phyloP scores from a whole-genome alignment of 2,888 invertebrate genomes.

The Actias luna region DNA sequence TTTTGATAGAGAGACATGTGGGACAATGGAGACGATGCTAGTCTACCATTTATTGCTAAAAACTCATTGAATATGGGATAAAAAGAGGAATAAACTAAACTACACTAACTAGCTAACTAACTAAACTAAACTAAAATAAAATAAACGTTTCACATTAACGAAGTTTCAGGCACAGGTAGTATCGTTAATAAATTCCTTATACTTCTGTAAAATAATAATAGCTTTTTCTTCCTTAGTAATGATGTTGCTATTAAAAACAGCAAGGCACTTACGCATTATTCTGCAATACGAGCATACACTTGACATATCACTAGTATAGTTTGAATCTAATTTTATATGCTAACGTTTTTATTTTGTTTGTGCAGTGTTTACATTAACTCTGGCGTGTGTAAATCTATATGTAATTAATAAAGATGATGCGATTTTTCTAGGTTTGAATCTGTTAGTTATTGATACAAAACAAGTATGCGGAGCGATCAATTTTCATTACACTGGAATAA shows the following conservation, averaged over 20 bases:
- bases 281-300: not conserved
- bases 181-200: not conserved
- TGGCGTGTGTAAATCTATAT: not conserved
- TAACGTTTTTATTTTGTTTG: slow-evolving; percentile 3
- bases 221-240: not conserved
- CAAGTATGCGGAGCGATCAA: not conserved
- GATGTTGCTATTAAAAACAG: not conserved
- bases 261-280: slow-evolving; percentile 4
- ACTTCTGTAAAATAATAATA: not conserved
- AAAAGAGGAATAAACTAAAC: no score
- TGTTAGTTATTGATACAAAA: slow-evolving; percentile 1
- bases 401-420: slow-evolving; percentile 9
- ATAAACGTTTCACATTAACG: no score
- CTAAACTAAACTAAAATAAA: no score
- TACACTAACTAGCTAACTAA: no score
- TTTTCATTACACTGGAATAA: not conserved
- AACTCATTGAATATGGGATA: no score
- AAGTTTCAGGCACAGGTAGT: no score
- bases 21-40: no score
- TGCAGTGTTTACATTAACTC: not conserved
- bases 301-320: not conserved
- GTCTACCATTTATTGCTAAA: no score
- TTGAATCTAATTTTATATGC: slow-evolving; percentile 1
- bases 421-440: slow-evolving; percentile 1
- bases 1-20: no score